These are phyloP conservation scores for Aspidoscelis tigris DNA, from an alignment of 2,113 vertebrate genomes.

Conservation along the genomic window DNA sequence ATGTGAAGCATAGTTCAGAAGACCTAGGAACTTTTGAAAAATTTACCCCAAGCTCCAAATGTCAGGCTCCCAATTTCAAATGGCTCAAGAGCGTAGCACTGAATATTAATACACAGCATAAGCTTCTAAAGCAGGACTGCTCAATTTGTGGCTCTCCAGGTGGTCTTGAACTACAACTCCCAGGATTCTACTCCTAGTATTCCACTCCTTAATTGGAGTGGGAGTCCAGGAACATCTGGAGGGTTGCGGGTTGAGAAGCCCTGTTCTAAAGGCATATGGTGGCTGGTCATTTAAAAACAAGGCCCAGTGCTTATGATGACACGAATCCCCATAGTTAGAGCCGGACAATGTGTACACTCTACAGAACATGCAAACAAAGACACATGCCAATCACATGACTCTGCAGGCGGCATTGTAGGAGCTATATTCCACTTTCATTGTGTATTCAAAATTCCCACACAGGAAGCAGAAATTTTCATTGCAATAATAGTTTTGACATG, in stretches of 20 bases:
- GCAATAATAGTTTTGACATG: conserved; percentile 16
- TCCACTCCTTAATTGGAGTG: too few relatives aligned
- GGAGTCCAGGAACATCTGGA: too few relatives aligned
- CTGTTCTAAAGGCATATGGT: conserved; percentile 11
- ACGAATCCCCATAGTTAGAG: neutral
- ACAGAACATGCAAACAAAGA: conserved; percentile 49
- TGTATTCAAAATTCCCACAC: conserved; percentile 27
- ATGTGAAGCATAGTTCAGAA: neutral
- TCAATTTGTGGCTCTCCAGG: too few relatives aligned
- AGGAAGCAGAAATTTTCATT: conserved; percentile 18
- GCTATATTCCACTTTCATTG: conserved; percentile 59
- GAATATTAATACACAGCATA: conserved; percentile 18
- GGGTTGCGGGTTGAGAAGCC: too few relatives aligned
- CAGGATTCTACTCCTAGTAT: too few relatives aligned
- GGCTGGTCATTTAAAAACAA: conserved; percentile 27
- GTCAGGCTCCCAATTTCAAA: conserved; percentile 20
- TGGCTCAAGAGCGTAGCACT: neutral
- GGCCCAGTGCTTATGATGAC: conserved; percentile 37
- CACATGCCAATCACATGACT: conserved; percentile 62
- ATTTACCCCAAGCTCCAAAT: conserved; percentile 21
- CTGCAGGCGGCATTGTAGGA: conserved; percentile 42
- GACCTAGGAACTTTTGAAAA: neutral
- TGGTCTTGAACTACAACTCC: too few relatives aligned
- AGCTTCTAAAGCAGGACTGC: conserved; percentile 21
- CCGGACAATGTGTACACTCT: conserved; percentile 51